phyloP scores from a whole-genome alignment of 2,113 vertebrate species.

The Syngnathus floridae region DNA sequence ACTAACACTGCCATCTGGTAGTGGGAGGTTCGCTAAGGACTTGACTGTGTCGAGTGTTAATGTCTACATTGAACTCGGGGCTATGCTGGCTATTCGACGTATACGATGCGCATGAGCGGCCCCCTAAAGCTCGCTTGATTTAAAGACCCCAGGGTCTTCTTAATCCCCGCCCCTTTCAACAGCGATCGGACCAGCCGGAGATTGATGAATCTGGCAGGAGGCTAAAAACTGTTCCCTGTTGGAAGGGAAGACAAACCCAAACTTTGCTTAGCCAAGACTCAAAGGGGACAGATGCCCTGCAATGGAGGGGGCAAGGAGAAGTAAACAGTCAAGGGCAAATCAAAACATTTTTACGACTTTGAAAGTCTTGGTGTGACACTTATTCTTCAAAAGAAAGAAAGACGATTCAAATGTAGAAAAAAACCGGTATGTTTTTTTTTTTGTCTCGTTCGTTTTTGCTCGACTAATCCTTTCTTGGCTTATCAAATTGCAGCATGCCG shows the following conservation, averaged over 20 bases:
- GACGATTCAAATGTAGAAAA: not conserved
- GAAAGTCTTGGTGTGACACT: constrained; percentile 10
- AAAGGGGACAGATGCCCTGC: constrained; percentile 32
- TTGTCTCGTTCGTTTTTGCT: no score
- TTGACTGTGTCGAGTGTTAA: constrained; percentile 31
- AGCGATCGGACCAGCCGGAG: constrained; percentile 45
- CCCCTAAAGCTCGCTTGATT: constrained; percentile 40
- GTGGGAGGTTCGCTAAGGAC: constrained; percentile 33
- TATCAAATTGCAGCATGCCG: not conserved
- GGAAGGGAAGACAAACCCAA: constrained; percentile 61
- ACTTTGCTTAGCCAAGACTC: constrained; percentile 50
- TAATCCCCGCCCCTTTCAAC: constrained; percentile 58
- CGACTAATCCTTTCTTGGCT: not conserved
- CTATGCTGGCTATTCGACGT: constrained; percentile 37
- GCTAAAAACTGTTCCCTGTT: constrained; percentile 63
- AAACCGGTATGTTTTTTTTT: not conserved
- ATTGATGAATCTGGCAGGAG: constrained; percentile 61
- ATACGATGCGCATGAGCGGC: constrained; percentile 31
- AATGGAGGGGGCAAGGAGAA: constrained; percentile 24
- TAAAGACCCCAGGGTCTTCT: constrained; percentile 51
- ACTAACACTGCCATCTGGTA: constrained; percentile 55
- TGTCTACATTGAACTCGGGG: constrained; percentile 35
- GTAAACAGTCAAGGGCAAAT: constrained; percentile 19
- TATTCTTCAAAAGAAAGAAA: not conserved
- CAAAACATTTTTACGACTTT: constrained; percentile 26